Evolutionary conservation across 2,797 vertebrate genomes (phyloP).

Genomic region (Sphaeramia orbicularis): DNA sequence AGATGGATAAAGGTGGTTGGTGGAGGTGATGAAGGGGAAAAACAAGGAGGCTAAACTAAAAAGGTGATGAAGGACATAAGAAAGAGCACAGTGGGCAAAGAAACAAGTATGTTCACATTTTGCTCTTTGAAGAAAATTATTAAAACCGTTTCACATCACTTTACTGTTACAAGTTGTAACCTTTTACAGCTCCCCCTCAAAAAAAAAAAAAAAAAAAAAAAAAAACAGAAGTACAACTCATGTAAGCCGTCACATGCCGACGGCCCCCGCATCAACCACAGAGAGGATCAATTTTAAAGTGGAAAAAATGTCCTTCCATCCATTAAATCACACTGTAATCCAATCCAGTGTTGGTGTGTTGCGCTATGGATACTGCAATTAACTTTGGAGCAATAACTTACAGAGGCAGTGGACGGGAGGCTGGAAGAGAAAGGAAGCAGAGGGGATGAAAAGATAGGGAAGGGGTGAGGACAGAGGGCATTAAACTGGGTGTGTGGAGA

Average conservation of each 20-base stretch:
- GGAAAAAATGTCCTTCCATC: constrained; percentile 48
- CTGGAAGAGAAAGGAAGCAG: neutral
- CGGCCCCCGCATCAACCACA: neutral
- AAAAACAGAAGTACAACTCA: constrained; percentile 28
- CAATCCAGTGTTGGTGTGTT: constrained; percentile 30
- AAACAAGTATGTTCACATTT: neutral
- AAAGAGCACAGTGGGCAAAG: neutral
- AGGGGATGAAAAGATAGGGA: neutral
- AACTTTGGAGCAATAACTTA: constrained; percentile 60
- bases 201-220: no score
- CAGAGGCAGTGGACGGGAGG: neutral
- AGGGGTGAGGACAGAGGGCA: neutral
- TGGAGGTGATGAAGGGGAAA: no score
- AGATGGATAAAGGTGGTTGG: neutral
- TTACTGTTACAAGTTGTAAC: constrained; percentile 20
- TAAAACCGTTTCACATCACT: constrained; percentile 7
- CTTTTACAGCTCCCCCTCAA: constrained; percentile 18
- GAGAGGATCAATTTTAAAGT: constrained; percentile 53
- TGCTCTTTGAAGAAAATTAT: neutral
- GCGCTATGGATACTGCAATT: constrained; percentile 46
- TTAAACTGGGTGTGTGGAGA: neutral
- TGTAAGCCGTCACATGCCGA: constrained; percentile 23
- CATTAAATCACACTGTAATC: constrained; percentile 64
- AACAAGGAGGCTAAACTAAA: no score
- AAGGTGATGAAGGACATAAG: neutral